A percentile compares a stretch with the other conserved stretches of the same genome.
Evolutionary conservation across 2,888 invertebrate species (phyloP).

Genomic region (Hemicrepidius hirtus): DNA sequence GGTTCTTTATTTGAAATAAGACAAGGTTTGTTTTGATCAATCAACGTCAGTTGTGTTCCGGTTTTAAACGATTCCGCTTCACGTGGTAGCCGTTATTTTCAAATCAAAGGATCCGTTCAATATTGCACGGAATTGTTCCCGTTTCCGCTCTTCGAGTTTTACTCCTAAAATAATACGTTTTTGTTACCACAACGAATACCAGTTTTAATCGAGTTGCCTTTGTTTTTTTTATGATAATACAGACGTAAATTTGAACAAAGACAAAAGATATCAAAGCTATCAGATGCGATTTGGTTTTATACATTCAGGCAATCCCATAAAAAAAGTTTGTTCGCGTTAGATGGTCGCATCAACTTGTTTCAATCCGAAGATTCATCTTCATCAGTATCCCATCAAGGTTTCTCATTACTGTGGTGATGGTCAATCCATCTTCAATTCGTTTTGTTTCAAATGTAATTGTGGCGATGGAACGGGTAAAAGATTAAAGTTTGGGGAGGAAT

Average conservation of each 20-base stretch:
- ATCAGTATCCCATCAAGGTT: too few relatives aligned
- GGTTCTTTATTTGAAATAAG: slow-evolving; percentile 17
- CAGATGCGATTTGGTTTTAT: too few relatives aligned
- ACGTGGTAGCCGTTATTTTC: slow-evolving; percentile 31
- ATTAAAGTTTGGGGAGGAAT: too few relatives aligned
- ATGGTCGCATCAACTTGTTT: too few relatives aligned
- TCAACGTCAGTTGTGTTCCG: slow-evolving; percentile 29
- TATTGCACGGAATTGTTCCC: slow-evolving; percentile 27
- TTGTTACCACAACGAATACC: slow-evolving; percentile 10
- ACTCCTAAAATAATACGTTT: slow-evolving; percentile 22
- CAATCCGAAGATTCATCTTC: too few relatives aligned
- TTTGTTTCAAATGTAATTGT: too few relatives aligned
- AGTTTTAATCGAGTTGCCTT: slow-evolving; percentile 23
- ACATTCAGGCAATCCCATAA: too few relatives aligned
- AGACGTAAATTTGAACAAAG: slow-evolving; percentile 1
- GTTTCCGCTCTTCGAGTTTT: slow-evolving; percentile 22
- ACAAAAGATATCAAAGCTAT: too few relatives aligned
- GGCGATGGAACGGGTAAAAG: too few relatives aligned
- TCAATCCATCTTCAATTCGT: too few relatives aligned
- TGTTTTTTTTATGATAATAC: background rate
- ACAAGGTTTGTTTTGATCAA: slow-evolving; percentile 30
- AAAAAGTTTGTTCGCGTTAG: too few relatives aligned
- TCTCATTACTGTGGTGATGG: too few relatives aligned
- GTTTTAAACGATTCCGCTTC: slow-evolving; percentile 31
- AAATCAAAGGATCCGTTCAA: slow-evolving; percentile 28